Evolutionary conservation across 2,113 vertebrate species (phyloP).

Genomic region (rabbit (Oryctolagus cuniculus)): DNA sequence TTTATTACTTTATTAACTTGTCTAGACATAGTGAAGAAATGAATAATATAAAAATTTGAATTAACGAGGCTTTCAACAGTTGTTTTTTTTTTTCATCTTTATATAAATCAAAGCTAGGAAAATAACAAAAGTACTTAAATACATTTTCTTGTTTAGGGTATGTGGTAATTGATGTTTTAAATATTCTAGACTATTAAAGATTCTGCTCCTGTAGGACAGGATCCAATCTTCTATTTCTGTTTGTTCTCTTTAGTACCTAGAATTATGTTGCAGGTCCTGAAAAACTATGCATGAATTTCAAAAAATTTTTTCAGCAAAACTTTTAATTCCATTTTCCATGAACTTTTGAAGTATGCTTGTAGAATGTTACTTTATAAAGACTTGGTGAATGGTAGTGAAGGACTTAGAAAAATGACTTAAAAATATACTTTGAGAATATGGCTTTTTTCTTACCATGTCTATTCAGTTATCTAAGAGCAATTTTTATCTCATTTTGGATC

Average conservation of each 20-base stretch:
- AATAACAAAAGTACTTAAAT: conserved; percentile 43
- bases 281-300: too few species aligned
- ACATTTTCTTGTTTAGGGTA: conserved; percentile 1
- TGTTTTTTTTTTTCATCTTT: neutral
- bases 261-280: neutral
- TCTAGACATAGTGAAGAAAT: neutral
- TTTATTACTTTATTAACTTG: neutral
- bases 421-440: conserved; percentile 44
- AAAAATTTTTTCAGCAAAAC: too few species aligned
- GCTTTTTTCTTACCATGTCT: neutral
- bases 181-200: neutral
- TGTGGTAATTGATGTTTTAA: conserved; percentile 23
- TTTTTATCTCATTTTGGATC: conserved; percentile 7
- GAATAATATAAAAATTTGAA: conserved; percentile 31
- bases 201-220: neutral
- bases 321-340: too few species aligned
- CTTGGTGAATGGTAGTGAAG: conserved; percentile 20
- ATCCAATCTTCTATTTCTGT: conserved; percentile 14
- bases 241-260: neutral
- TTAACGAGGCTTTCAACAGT: conserved; percentile 35
- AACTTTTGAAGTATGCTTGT: too few species aligned
- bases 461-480: conserved; percentile 1
- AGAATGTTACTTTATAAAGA: neutral
- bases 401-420: conserved; percentile 29
- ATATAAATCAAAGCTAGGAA: conserved; percentile 11